These are phyloP conservation scores for Rhogogaster chlorosoma DNA, from an alignment of 2,888 invertebrate species.

Conservation along the genomic window DNA sequence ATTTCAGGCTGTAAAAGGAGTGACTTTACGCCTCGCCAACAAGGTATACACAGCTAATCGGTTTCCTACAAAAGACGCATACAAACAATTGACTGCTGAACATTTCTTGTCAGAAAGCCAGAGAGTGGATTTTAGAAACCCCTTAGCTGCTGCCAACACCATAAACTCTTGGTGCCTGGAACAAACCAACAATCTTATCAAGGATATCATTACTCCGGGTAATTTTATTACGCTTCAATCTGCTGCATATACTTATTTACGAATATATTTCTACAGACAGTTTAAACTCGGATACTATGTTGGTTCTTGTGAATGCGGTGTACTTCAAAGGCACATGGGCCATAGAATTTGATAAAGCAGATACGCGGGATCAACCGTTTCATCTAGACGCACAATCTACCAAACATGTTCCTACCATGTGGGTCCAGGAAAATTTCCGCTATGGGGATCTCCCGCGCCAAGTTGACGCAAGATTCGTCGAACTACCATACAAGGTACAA, in stretches of 20 bases:
- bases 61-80: constrained; percentile 77
- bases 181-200: constrained; percentile 91
- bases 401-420: constrained; percentile 87
- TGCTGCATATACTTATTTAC: neutral
- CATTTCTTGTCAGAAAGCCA: constrained; percentile 84
- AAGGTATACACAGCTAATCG: constrained; percentile 84
- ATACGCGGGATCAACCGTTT: constrained; percentile 84
- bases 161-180: constrained; percentile 91
- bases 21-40: constrained; percentile 85
- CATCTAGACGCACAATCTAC: constrained; percentile 79
- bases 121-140: constrained; percentile 81
- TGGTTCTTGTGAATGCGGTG: constrained; percentile 91
- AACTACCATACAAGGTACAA: constrained; percentile 84
- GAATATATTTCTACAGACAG: constrained; percentile 74
- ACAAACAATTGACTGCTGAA: constrained; percentile 81
- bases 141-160: constrained; percentile 74
- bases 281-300: constrained; percentile 79
- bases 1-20: constrained; percentile 77
- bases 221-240: neutral
- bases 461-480: constrained; percentile 83
- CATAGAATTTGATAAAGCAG: constrained; percentile 81
- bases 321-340: constrained; percentile 93
- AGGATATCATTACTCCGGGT: constrained; percentile 84
- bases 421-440: constrained; percentile 79
- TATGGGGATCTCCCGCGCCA: constrained; percentile 79